phyloP scores from a whole-genome alignment of 2,113 vertebrate species.

The Lepus europaeus region DNA sequence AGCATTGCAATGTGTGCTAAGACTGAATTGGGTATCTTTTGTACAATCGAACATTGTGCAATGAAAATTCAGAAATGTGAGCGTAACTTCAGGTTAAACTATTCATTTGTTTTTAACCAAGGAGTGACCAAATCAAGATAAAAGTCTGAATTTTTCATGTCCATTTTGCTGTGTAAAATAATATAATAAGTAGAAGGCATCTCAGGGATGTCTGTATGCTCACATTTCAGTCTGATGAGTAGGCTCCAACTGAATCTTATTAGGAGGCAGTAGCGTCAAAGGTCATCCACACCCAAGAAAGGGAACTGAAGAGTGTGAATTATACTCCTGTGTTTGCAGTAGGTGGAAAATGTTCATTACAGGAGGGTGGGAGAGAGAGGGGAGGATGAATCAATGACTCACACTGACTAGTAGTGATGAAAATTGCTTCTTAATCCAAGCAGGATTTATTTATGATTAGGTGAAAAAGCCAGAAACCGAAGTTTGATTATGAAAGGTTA shows the following conservation, averaged over 20 bases:
- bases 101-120: conserved; percentile 2
- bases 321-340: not conserved
- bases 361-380: not conserved
- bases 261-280: not conserved
- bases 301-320: not conserved
- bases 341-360: not conserved
- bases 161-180: not conserved
- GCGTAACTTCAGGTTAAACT: not conserved
- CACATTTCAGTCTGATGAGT: not conserved
- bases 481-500: not conserved
- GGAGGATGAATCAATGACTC: not conserved
- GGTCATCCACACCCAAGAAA: not conserved
- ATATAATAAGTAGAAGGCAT: not conserved
- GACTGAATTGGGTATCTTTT: not conserved
- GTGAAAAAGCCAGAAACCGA: conserved; percentile 29
- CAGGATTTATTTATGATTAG: not conserved
- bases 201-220: not conserved
- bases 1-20: not conserved
- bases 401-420: conserved; percentile 1
- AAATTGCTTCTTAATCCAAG: not conserved
- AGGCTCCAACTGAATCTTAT: not conserved
- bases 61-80: not conserved
- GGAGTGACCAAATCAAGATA: not conserved
- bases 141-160: conserved; percentile 37
- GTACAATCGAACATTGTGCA: not conserved